Percentiles rank a stretch among this genome's conserved stretches.
Evolutionary conservation across 2,888 invertebrate genomes (phyloP).

Genomic region (Melitaea athalia): DNA sequence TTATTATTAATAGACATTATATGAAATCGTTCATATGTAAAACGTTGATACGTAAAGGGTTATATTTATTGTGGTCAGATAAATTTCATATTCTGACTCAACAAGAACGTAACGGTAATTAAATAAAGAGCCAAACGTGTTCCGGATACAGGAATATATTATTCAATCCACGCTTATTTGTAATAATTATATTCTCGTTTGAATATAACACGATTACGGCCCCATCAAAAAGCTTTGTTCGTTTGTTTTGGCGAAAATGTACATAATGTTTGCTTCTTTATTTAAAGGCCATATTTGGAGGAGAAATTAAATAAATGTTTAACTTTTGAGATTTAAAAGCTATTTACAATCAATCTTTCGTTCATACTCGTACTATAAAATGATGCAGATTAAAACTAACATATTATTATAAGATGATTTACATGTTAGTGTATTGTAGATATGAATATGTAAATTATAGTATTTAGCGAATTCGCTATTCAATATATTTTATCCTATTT

Average conservation of each 20-base stretch:
- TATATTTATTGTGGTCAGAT: conserved; percentile 8
- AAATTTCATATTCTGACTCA: conserved; percentile 10
- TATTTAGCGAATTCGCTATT: no score
- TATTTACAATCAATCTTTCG: no score
- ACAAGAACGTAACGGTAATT: conserved; percentile 15
- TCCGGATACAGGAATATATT: conserved; percentile 18
- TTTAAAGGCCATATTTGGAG: conserved; percentile 12
- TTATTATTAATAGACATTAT: no score
- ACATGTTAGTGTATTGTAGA: no score
- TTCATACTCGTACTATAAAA: no score
- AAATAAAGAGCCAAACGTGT: conserved; percentile 18
- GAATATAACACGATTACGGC: conserved; percentile 30
- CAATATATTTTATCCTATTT: no score
- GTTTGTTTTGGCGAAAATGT: conserved; percentile 26
- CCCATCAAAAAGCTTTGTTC: conserved; percentile 33
- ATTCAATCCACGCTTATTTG: conserved; percentile 23
- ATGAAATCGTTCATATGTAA: not conserved
- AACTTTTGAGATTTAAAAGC: no score
- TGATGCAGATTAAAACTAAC: no score
- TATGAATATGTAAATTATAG: no score
- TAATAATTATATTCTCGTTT: conserved; percentile 29
- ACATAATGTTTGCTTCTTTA: conserved; percentile 25
- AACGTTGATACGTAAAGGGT: not conserved
- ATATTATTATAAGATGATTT: no score
- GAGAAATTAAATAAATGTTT: no score